These are phyloP conservation scores for Pseudococcus longispinus DNA, from an alignment of 2,888 invertebrate genomes.

Conservation along the genomic window DNA sequence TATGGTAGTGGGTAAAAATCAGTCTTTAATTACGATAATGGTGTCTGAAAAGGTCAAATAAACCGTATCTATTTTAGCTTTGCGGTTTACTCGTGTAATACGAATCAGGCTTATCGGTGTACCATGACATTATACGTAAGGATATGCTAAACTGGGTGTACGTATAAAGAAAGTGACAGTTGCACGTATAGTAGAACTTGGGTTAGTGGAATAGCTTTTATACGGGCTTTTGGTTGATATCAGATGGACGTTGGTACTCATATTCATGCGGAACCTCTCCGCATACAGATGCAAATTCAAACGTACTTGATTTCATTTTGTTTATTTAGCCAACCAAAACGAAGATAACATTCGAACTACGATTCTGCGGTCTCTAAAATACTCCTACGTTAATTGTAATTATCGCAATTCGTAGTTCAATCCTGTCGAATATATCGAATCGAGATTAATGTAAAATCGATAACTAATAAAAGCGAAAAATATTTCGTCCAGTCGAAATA, in stretches of 20 bases:
- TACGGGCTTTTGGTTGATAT: neutral
- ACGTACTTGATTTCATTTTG: conserved; percentile 51
- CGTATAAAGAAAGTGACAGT: conserved; percentile 8
- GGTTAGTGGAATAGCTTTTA: neutral
- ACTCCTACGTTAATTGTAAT: neutral
- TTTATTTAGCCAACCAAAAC: conserved; percentile 49
- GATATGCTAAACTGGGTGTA: conserved; percentile 39
- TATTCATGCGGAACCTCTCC: conserved; percentile 21
- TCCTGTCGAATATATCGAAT: neutral
- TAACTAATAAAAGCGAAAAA: conserved; percentile 37
- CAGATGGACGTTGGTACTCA: conserved; percentile 20
- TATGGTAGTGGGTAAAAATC: neutral
- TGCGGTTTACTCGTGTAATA: conserved; percentile 20
- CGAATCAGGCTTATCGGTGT: neutral
- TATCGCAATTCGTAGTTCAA: neutral
- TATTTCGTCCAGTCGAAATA: conserved; percentile 31
- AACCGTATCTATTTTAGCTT: conserved; percentile 1
- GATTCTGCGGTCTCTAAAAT: neutral
- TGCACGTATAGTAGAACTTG: neutral
- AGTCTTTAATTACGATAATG: conserved; percentile 37
- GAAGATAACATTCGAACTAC: conserved; percentile 35
- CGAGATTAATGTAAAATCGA: conserved; percentile 43
- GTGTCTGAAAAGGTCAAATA: conserved; percentile 7
- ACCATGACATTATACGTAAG: neutral
- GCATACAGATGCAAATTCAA: neutral